Evolutionary conservation across 2,888 invertebrate genomes (phyloP).

Genomic region (Spicauda simplicius): DNA sequence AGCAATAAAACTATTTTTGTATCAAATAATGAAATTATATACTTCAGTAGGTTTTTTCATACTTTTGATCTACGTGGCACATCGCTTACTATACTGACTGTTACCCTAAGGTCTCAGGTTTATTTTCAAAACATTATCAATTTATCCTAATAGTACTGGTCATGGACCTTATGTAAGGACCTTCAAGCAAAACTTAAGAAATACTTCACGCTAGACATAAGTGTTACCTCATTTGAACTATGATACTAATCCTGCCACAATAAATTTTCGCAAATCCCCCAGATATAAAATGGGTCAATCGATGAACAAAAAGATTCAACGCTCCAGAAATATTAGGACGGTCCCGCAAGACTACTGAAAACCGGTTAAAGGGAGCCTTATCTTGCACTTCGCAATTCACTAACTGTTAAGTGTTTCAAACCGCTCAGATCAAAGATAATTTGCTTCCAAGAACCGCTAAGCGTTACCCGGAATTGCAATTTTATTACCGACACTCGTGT

Average conservation of each 20-base stretch:
- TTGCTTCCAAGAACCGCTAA: conserved; percentile 17
- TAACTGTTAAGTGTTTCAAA: conserved; percentile 32
- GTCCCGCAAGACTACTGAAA: conserved; percentile 23
- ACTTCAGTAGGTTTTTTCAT: too few relatives aligned
- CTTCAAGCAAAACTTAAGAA: too few relatives aligned
- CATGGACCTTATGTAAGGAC: too few relatives aligned
- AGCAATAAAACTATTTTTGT: too few relatives aligned
- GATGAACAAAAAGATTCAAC: conserved; percentile 10
- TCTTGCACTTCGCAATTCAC: conserved; percentile 28
- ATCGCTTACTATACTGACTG: too few relatives aligned
- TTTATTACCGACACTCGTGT: not conserved
- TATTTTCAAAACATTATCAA: too few relatives aligned
- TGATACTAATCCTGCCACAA: too few relatives aligned
- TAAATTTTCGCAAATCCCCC: too few relatives aligned
- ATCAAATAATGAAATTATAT: too few relatives aligned
- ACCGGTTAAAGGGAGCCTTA: conserved; percentile 28
- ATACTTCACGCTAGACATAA: not conserved
- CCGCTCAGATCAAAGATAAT: conserved; percentile 33
- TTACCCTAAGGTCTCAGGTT: not conserved
- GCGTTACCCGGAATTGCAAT: not conserved
- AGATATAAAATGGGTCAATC: conserved; percentile 6
- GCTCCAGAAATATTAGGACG: conserved; percentile 9
- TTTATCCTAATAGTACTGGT: too few relatives aligned
- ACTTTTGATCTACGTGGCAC: too few relatives aligned
- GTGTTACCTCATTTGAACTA: too few relatives aligned